A percentile compares a stretch with the other conserved stretches of the same genome.
Conservation (phyloP, 1,140 invertebrate genomes). For the Glomeris maerens region DNA sequence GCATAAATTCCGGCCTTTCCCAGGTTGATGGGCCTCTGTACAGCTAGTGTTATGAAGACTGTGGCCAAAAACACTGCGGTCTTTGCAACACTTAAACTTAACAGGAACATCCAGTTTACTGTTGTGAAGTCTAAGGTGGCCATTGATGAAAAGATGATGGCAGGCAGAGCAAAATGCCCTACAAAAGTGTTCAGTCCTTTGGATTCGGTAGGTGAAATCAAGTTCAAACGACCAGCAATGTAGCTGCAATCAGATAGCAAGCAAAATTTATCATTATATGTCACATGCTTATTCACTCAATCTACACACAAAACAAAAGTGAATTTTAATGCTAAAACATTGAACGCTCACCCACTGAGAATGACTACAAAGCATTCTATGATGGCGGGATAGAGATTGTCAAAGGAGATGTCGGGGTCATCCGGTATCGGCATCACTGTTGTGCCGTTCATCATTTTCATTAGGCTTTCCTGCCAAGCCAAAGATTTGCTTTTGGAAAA, state of each 20-base stretch:
- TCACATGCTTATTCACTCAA: neutral
- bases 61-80: constrained; percentile 70
- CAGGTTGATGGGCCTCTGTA: constrained; percentile 61
- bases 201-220: constrained; percentile 70
- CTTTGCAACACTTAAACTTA: constrained; percentile 72
- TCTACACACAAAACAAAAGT: neutral
- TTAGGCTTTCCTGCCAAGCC: neutral
- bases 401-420: constrained; percentile 29
- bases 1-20: constrained; percentile 77
- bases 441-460: neutral
- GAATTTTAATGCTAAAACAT: too few relatives aligned
- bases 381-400: constrained; percentile 75
- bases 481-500: too few relatives aligned
- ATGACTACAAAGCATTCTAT: constrained; percentile 85
- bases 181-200: constrained; percentile 86
- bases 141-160: constrained; percentile 79
- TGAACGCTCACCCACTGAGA: constrained; percentile 55
- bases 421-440: neutral
- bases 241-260: constrained; percentile 37
- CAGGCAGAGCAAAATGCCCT: constrained; percentile 79
- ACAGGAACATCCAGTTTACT: constrained; percentile 78
- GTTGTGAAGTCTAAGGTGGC: constrained; percentile 63
- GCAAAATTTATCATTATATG: constrained; percentile 12
- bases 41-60: constrained; percentile 56
- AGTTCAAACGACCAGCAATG: constrained; percentile 64